Percentiles rank a stretch among this genome's conserved stretches.
phyloP scores from a whole-genome alignment of 2,113 vertebrate genomes.

The Tachycineta bicolor region DNA sequence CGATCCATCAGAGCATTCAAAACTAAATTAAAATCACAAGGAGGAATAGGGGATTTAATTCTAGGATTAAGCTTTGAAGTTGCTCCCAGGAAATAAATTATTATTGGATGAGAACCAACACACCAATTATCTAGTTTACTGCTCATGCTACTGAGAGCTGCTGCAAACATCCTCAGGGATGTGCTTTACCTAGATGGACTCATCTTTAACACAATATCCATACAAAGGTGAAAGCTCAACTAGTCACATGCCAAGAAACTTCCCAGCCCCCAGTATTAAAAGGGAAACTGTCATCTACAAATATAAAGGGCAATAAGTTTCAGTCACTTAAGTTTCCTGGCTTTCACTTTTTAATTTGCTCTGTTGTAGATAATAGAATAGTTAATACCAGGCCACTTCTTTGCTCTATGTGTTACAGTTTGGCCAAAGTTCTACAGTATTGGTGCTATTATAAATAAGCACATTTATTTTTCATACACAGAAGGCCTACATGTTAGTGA shows the following conservation, averaged over 20 bases:
- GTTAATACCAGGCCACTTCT: neutral
- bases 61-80: slow-evolving; percentile 70
- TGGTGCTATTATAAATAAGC: neutral
- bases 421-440: neutral
- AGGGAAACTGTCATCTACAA: neutral
- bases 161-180: slow-evolving; percentile 20
- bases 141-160: slow-evolving; percentile 47
- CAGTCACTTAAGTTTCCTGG: neutral
- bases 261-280: neutral
- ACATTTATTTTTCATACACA: neutral
- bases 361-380: neutral
- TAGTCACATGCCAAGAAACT: neutral
- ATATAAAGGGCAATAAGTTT: neutral
- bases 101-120: slow-evolving; percentile 69
- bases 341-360: neutral
- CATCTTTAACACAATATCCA: neutral
- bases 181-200: slow-evolving; percentile 22
- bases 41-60: slow-evolving; percentile 63
- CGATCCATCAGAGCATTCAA: slow-evolving; percentile 62
- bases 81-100: slow-evolving; percentile 65
- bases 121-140: slow-evolving; percentile 67
- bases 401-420: neutral
- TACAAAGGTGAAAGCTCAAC: neutral
- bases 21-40: slow-evolving; percentile 68
- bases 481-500: neutral